Evolutionary conservation across 2,888 invertebrate genomes (phyloP).

Genomic region (Pristionchus entomophagus): DNA sequence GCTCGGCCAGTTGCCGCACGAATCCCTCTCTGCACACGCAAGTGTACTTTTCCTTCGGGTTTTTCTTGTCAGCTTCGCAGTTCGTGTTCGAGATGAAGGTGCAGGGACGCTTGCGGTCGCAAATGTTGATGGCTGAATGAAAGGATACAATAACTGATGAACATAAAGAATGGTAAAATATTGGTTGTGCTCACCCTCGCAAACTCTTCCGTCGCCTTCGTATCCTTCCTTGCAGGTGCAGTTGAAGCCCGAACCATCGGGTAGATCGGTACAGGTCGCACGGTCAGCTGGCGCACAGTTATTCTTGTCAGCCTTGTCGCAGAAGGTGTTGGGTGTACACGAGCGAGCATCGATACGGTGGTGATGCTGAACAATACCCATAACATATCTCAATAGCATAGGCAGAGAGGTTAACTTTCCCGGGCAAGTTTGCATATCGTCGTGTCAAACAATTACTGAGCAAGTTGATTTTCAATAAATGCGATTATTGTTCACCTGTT

Average conservation of each 20-base stretch:
- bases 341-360: neutral
- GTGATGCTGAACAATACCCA: conserved; percentile 44
- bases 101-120: conserved; percentile 46
- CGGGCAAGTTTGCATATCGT: too few relatives aligned
- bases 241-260: conserved; percentile 43
- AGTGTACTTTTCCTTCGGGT: conserved; percentile 32
- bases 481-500: neutral
- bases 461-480: neutral
- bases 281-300: conserved; percentile 18
- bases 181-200: conserved; percentile 6
- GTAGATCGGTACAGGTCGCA: conserved; percentile 12
- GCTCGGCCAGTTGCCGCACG: conserved; percentile 42
- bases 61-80: conserved; percentile 22
- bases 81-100: conserved; percentile 30
- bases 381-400: too few relatives aligned
- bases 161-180: neutral
- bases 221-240: conserved; percentile 47
- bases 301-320: conserved; percentile 44
- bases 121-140: conserved; percentile 46
- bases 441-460: neutral
- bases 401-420: neutral
- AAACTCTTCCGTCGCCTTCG: conserved; percentile 42
- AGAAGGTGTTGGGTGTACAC: conserved; percentile 35
- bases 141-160: neutral
- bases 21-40: conserved; percentile 28